Evolutionary conservation across 2,113 vertebrate species (phyloP), one percentile per base, ranked within the genome.

Genomic region (Bothrops jararaca): DNA sequence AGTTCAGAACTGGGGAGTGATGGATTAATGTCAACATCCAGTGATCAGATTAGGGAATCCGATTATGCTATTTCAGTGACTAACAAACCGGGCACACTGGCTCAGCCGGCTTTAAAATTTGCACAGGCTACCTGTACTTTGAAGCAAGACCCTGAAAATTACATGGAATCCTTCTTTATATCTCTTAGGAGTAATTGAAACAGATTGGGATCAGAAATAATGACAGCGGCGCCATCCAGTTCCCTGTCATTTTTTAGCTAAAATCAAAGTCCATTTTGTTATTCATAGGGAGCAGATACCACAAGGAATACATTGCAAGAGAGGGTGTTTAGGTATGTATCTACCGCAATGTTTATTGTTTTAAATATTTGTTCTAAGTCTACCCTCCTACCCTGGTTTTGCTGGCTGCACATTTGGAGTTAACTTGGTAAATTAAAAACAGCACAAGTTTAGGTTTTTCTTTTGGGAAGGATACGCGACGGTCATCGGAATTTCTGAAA

Each of bases 1-100:
- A 90, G 92, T 95, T 91, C 92, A 85, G 93, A 89, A 85, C 89
- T 91, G 26, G 89, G 94, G 80, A 92, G 90, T 50, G 93, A 89
- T 91, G 93, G 92, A 95, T 96, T 95, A 89, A 94, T 94, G 95
- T 92, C 90, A 90, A 10, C 86, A 88, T 15, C 26, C 60, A 64
- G 58, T 90, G 93, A 89, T 42, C 92, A 88, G 89, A 91, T 56
- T 89, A 10, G 3, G 39, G 69, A 94, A 94, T 92, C 94, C 64
- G 86, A 50, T 95, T 93, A 87, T 93, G 91, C 23, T 90, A 89
- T 74, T 89, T 18, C 42, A 9, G 39, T 23, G 24, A 1, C 34
- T 52, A 50, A 39, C 34, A 20, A 80, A 80, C 64, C 4, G 24
- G 87, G 7, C 29, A 29, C 13, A 42, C 5, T 22, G 50, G 42